phyloP scores from a whole-genome alignment of 2,797 vertebrate species.

The Lepilemur ruficaudatus region DNA sequence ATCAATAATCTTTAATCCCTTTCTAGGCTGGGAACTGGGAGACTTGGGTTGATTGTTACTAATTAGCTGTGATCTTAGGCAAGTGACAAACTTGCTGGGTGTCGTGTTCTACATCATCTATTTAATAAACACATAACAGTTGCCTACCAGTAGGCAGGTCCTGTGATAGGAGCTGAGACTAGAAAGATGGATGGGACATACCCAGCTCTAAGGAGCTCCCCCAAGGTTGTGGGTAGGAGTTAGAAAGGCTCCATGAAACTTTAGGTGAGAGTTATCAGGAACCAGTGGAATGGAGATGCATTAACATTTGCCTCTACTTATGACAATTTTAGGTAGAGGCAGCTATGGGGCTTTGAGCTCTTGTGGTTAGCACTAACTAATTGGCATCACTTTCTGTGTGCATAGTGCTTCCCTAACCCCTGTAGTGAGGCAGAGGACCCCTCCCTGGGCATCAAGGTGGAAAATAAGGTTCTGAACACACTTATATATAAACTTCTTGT shows the following conservation, averaged over 20 bases:
- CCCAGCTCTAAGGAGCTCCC: background rate
- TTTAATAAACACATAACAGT: background rate
- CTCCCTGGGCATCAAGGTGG: background rate
- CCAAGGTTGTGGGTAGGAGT: background rate
- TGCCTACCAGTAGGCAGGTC: background rate
- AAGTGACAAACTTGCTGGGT: background rate
- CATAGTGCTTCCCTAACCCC: background rate
- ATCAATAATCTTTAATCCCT: background rate
- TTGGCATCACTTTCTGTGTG: background rate
- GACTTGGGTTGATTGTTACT: background rate
- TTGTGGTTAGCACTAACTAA: background rate
- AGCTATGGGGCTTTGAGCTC: background rate
- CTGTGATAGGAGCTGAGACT: background rate
- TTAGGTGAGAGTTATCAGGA: background rate
- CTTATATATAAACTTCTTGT: constrained; percentile 12
- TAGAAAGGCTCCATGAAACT: background rate
- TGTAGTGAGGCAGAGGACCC: background rate
- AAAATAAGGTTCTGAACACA: constrained; percentile 22
- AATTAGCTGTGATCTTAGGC: background rate
- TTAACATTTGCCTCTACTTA: background rate
- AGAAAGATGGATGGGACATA: background rate
- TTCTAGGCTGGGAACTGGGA: background rate
- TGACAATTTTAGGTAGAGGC: background rate
- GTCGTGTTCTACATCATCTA: background rate
- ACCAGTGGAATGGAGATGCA: background rate